Percentiles rank a stretch among this genome's conserved stretches.
Conservation (phyloP, 2,113 vertebrate species). For the Meriones unguiculatus region DNA sequence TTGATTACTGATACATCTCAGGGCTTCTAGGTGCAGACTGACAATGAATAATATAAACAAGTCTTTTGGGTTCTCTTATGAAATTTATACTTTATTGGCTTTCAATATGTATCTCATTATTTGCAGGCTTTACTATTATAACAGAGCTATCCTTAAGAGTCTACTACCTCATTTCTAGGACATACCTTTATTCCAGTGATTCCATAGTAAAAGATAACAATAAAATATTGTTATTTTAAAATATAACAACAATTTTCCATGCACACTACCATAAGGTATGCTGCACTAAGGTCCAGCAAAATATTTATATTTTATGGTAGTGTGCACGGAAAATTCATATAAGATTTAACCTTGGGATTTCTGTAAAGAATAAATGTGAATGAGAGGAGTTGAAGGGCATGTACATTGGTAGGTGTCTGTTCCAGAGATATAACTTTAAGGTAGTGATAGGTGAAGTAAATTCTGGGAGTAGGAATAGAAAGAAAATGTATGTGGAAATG, state of each 20-base stretch:
- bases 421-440: background rate
- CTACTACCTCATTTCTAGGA: background rate
- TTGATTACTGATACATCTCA: background rate
- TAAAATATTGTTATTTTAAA: background rate
- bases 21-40: constrained; percentile 1
- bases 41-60: background rate
- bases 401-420: background rate
- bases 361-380: background rate
- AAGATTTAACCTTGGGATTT: background rate
- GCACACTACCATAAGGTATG: too few relatives aligned
- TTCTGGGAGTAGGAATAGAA: background rate
- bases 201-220: background rate
- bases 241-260: too few relatives aligned
- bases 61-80: background rate
- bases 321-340: background rate
- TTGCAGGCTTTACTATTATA: constrained; percentile 14
- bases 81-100: background rate
- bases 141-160: background rate
- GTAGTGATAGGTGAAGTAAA: background rate
- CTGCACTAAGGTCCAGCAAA: too few relatives aligned
- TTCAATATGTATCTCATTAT: background rate
- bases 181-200: constrained; percentile 11
- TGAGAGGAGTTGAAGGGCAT: background rate
- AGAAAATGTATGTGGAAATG: background rate
- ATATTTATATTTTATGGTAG: background rate